Base-by-base conservation (phyloP, 2,797 vertebrate genomes). In the Rhynchonycteris naso region DNA sequence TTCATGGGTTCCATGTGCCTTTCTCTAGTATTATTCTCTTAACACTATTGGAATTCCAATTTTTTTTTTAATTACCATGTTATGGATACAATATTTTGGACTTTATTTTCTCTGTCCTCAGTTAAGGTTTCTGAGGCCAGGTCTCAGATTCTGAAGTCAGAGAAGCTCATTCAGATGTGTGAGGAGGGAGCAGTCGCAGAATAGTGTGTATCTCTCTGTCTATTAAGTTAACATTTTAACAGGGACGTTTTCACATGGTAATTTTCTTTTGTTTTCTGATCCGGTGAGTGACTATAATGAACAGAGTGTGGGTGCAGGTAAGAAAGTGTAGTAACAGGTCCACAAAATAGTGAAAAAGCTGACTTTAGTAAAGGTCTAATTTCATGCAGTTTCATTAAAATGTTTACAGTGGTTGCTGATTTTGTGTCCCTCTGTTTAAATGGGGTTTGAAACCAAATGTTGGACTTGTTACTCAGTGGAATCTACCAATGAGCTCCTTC, bases 91-190 rank as follows among this genome's bases (percentile, higher is more conserved):
- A 1, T 63, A 58, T 18, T 78, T 71, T 14, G 22, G 11, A 35
- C 9, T 52, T 82, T 54, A 50, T 63, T 58, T 63, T 82, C 47
- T 7, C 47, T 68, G 61, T 61, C 15, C 35, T 68, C 10, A 47
- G 7, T n/a, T 3, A 54, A 43, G 2, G 3, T 15, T 75, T 38
- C 12, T 38, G 2, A 1, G 11, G 18, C 7, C 12, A 4, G 21
- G 30, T 47, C 18, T 88, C 71, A 3, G 26, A 63, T 26, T 61
- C 28, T 63, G 22, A 82, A 69, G 43, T 63, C 13, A 59, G 28
- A 82, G 1, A 22, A 22, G 4, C 15, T 61, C 71, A 43, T 68
- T 88, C 22, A 81, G 30, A n/a, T 22, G 4, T 58, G 14, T 54
- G 3, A 79, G 28, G 7, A 9, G 0, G 4, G 54, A 22, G 68